Base-by-base conservation (phyloP, 1,140 invertebrate species). In the Sycophila sp. region DNA sequence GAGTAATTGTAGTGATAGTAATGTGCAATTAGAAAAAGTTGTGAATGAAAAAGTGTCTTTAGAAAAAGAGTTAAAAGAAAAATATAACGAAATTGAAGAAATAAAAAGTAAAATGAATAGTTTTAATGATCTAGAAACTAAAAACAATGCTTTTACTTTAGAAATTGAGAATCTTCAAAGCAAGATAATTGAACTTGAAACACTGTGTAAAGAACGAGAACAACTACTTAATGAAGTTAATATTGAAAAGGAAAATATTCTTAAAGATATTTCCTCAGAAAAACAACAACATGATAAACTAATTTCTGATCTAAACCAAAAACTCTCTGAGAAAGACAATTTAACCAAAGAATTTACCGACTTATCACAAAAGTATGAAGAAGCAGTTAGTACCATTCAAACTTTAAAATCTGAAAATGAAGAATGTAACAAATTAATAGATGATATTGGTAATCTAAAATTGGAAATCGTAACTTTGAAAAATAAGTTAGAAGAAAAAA, bases 1-100 rank as follows among this genome's bases (percentile, higher is more conserved):
- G 77, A 78, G 4, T 0, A 19, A 59, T 8, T 59, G 17, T 8
- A 66, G 34, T 60, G 32, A 49, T 32, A 71, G 15, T 11, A 71
- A 30, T 22, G 7, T 78, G 3, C 84, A 89, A 73, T 62, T 76
- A 86, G 6, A 79, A 85, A 36, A 83, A 80, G 76, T 81, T 59
- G 19, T 63, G 24, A 55, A 53, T 42, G 51, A 66, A 32, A 80
- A 78, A 42, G 42, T 34, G n/a, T 17, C 6, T 8, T 67, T 82
- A 7, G 73, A 77, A 55, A 80, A 81, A 47, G 80, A 84, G 17
- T 73, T 87, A 6, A 73, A 75, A 58, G 73, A 77, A 4, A 79
- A 77, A 51, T 80, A 81, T 40, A 77, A 79, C 68, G 80, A 85
- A 68, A 79, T 86, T 63, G 77, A 84, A 69, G 73, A 80, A 13